phyloP scores from a whole-genome alignment of 2,113 vertebrate genomes.

The Mungos mungo region DNA sequence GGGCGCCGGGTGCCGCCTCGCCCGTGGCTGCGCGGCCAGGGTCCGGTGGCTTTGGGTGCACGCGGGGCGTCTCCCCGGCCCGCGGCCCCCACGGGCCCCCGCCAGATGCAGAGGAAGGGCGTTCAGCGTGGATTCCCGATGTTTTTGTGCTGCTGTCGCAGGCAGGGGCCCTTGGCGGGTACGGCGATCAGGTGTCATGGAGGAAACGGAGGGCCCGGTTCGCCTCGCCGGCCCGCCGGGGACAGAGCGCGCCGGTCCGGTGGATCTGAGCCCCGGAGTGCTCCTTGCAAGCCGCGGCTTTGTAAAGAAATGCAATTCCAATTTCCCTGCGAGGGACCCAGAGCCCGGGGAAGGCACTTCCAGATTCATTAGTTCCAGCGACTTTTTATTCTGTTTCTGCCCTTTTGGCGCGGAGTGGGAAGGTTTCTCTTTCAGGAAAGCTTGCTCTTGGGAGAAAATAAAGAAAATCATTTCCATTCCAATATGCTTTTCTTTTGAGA shows the following conservation, averaged over 20 bases:
- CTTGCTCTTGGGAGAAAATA: neutral
- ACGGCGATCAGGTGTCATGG: rapidly evolving
- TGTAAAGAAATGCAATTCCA: rapidly evolving
- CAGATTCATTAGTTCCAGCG: neutral
- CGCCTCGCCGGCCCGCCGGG: rapidly evolving
- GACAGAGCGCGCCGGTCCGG: rapidly evolving
- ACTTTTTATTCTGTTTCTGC: neutral
- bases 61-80: neutral
- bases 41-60: neutral
- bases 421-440: neutral
- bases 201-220: neutral
- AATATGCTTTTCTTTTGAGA: neutral
- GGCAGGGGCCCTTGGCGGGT: neutral
- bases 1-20: conserved; percentile 71
- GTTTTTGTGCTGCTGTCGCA: neutral
- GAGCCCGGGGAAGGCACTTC: neutral
- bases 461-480: conserved; percentile 6
- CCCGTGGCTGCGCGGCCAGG: neutral
- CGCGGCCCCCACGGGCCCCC: rapidly evolving
- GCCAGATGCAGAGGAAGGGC: rapidly evolving
- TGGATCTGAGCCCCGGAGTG: rapidly evolving
- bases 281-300: neutral
- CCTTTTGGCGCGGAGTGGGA: neutral
- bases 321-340: rapidly evolving
- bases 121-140: rapidly evolving